phyloP scores from a whole-genome alignment of 2,113 vertebrate genomes.

The Acrocephalus arundinaceus region DNA sequence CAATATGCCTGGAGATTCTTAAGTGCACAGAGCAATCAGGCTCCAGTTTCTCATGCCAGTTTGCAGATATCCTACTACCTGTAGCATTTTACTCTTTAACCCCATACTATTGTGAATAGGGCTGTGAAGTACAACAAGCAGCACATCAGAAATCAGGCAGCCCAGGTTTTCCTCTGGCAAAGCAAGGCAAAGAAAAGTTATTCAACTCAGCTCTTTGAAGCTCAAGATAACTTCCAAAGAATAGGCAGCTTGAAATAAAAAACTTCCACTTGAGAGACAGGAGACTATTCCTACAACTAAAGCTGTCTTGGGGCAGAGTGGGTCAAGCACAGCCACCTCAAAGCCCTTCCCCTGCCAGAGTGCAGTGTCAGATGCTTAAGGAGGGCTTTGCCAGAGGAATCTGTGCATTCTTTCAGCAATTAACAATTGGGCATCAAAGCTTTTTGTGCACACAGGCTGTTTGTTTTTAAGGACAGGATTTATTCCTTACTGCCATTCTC shows the following conservation, averaged over 20 bases:
- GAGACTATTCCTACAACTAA: background rate
- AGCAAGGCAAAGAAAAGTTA: background rate
- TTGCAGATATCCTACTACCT: background rate
- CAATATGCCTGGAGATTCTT: background rate
- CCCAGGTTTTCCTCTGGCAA: background rate
- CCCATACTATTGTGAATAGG: background rate
- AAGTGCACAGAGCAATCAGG: background rate
- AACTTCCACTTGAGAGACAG: background rate
- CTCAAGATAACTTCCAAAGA: background rate
- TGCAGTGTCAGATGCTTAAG: background rate
- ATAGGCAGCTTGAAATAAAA: background rate
- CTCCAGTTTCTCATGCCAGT: background rate
- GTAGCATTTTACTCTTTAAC: background rate
- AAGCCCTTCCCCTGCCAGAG: background rate
- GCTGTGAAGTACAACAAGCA: background rate
- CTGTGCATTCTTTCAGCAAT: background rate
- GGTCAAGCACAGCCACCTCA: background rate
- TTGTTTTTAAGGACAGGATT: background rate
- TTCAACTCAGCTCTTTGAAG: background rate
- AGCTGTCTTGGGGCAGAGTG: background rate
- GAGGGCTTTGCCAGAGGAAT: background rate
- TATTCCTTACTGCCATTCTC: background rate
- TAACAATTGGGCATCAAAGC: background rate
- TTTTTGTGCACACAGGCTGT: background rate
- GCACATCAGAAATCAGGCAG: background rate